A percentile compares a stretch with the other conserved stretches of the same genome.
These are phyloP conservation scores for Phocides pigmalion DNA, from an alignment of 1,140 invertebrate species.

Conservation along the genomic window DNA sequence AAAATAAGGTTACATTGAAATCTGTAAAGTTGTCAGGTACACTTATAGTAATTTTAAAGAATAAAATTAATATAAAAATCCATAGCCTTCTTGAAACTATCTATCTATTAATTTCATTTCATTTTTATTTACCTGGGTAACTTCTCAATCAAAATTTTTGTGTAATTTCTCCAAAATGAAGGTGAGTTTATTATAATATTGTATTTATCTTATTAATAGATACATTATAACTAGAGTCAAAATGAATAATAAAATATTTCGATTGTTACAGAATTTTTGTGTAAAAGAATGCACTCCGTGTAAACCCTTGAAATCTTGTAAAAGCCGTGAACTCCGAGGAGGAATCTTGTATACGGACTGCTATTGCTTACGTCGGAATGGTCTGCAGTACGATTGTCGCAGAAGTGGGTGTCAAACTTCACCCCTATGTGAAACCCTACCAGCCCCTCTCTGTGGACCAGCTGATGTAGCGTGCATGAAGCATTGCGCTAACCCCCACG, in stretches of 20 bases:
- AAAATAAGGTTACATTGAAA: too few species aligned
- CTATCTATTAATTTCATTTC: not conserved
- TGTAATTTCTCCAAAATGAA: not conserved
- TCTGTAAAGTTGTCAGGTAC: too few species aligned
- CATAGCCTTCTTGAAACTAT: slow-evolving; percentile 6
- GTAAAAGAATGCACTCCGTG: slow-evolving; percentile 24
- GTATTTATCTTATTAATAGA: too few species aligned
- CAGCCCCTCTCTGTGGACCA: slow-evolving; percentile 87
- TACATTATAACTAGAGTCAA: too few species aligned
- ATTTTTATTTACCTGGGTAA: too few species aligned
- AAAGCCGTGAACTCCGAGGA: slow-evolving; percentile 87
- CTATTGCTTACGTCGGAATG: slow-evolving; percentile 89
- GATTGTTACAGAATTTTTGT: slow-evolving; percentile 16
- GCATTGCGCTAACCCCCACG: slow-evolving; percentile 63
- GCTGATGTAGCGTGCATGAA: slow-evolving; percentile 69
- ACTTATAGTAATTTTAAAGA: too few species aligned
- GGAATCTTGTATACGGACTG: slow-evolving; percentile 87
- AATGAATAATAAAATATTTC: not conserved
- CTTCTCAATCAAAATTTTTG: slow-evolving; percentile 6
- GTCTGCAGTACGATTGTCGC: slow-evolving; percentile 89
- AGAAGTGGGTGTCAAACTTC: slow-evolving; percentile 87
- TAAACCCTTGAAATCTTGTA: slow-evolving; percentile 54
- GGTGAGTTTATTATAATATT: too few species aligned
- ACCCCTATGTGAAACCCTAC: slow-evolving; percentile 85
- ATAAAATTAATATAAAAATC: too few species aligned